These are phyloP conservation scores for Ascaphus truei DNA, from an alignment of 2,113 vertebrate genomes.

Conservation along the genomic window DNA sequence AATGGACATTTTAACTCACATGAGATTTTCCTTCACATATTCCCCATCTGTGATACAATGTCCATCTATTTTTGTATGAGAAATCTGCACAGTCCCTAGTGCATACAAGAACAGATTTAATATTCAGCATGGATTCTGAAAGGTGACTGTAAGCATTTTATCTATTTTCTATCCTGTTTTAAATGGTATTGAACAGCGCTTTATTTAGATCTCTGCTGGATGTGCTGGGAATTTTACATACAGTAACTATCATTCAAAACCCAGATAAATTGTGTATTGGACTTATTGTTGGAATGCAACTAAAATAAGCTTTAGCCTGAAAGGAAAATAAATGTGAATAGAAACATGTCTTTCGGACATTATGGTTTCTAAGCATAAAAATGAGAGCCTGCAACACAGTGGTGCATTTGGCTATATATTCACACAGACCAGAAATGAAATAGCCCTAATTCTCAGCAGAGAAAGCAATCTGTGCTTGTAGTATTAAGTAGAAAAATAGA, in stretches of 20 bases:
- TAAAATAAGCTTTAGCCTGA: not conserved
- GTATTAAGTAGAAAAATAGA: not conserved
- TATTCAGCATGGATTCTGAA: constrained; percentile 7
- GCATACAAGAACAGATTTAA: constrained; percentile 10
- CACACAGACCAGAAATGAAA: not conserved
- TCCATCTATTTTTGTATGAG: constrained; percentile 14
- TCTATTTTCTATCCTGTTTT: no score
- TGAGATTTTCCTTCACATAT: constrained; percentile 15
- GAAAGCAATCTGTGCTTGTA: not conserved
- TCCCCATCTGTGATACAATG: constrained; percentile 25
- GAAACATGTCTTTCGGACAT: not conserved
- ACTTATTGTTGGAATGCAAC: not conserved
- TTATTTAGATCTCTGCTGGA: not conserved
- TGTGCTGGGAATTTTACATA: not conserved
- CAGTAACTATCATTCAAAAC: not conserved
- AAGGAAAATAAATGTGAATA: not conserved
- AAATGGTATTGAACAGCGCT: not conserved
- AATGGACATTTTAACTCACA: constrained; percentile 29
- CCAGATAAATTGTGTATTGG: not conserved
- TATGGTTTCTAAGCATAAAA: no score
- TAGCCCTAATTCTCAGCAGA: not conserved
- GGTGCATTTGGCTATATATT: no score
- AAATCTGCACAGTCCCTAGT: constrained; percentile 14
- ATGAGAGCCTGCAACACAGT: no score
- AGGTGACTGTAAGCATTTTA: constrained; percentile 7